Percentiles rank a stretch among this genome's conserved stretches.
phyloP scores from a whole-genome alignment of 2,888 invertebrate species.

The Ochropleura leucogaster region DNA sequence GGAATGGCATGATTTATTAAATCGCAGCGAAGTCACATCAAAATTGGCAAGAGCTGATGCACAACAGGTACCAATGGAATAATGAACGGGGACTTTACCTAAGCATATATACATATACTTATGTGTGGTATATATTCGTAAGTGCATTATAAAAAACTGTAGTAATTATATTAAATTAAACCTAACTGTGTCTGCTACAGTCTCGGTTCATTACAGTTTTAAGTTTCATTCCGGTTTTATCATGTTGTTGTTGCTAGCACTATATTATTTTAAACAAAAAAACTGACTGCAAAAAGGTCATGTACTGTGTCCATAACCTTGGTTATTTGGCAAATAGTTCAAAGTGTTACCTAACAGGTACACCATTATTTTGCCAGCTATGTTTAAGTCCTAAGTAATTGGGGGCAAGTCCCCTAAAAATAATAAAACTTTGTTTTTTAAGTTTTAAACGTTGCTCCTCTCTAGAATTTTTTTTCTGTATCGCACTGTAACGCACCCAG shows the following conservation, averaged over 20 bases:
- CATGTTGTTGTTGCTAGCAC: neutral
- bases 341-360: neutral
- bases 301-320: neutral
- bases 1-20: neutral
- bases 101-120: too few relatives aligned
- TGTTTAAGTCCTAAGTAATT: too few relatives aligned
- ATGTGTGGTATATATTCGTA: too few relatives aligned
- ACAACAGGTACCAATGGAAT: neutral
- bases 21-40: neutral
- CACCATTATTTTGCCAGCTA: too few relatives aligned
- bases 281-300: neutral
- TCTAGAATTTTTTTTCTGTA: too few relatives aligned
- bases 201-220: neutral
- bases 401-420: too few relatives aligned
- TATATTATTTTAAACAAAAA: neutral
- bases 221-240: neutral
- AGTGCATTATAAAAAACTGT: neutral
- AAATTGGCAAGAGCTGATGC: neutral
- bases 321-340: neutral
- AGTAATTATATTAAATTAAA: neutral
- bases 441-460: too few relatives aligned
- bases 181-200: neutral
- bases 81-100: neutral
- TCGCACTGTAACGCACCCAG: too few relatives aligned
- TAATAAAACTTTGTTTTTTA: too few relatives aligned